Conservation (phyloP, 2,113 vertebrate species). For the Dryoscopus gambensis region DNA sequence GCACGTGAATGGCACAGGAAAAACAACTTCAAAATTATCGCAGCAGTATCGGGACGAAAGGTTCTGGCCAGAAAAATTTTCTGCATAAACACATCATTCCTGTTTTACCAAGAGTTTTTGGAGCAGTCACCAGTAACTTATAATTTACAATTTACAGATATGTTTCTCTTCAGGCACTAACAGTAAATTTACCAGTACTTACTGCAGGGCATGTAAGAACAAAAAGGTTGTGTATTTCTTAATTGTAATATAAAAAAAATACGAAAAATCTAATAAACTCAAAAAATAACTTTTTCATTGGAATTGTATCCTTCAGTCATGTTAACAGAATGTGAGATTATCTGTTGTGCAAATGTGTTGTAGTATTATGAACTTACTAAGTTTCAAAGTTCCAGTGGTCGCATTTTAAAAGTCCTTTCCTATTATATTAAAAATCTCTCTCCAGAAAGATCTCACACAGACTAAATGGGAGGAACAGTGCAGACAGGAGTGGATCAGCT, state of each 20-base stretch:
- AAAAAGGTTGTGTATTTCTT: not conserved
- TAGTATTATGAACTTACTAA: not conserved
- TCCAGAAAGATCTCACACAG: not conserved
- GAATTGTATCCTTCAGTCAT: not conserved
- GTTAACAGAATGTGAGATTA: not conserved
- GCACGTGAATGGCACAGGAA: not conserved
- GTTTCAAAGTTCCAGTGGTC: not conserved
- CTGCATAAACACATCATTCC: not conserved
- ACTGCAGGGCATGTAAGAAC: not conserved
- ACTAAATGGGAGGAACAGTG: not conserved
- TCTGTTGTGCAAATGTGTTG: not conserved
- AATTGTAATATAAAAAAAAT: not conserved
- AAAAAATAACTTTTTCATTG: not conserved
- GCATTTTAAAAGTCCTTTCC: not conserved
- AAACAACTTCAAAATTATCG: not conserved
- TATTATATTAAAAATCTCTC: not conserved
- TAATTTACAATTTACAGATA: rapidly evolving
- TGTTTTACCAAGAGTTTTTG: not conserved
- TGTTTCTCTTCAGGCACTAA: not conserved
- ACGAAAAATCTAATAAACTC: not conserved
- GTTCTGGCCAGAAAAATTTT: not conserved
- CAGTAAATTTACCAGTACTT: not conserved
- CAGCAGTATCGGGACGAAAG: not conserved
- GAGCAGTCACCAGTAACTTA: not conserved
- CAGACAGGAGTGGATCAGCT: not conserved